Evolutionary conservation across 2,888 invertebrate genomes (phyloP).

Genomic region (Tenthredo livida): DNA sequence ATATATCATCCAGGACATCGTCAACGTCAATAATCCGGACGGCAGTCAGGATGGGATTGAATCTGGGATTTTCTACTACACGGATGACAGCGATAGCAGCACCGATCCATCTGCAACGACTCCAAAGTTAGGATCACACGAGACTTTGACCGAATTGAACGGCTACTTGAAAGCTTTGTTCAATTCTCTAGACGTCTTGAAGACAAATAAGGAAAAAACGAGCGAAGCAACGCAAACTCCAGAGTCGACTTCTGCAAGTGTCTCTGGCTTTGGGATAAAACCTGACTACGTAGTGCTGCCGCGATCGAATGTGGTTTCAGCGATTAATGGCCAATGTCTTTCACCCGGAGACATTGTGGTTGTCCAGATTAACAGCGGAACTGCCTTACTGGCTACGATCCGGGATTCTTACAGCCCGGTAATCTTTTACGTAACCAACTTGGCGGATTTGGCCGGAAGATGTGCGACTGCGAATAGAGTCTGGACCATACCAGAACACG

Average conservation of each 20-base stretch:
- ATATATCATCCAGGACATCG: not conserved
- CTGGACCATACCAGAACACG: not conserved
- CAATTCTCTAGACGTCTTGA: not conserved
- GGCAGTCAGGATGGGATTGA: slow-evolving; percentile 11
- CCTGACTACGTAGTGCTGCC: slow-evolving; percentile 56
- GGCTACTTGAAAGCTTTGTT: not conserved
- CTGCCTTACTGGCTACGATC: slow-evolving; percentile 56
- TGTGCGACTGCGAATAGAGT: not conserved
- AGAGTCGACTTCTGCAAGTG: not conserved
- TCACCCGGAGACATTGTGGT: slow-evolving; percentile 62
- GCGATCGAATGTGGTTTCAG: slow-evolving; percentile 55
- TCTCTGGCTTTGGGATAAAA: not conserved
- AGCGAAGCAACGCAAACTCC: not conserved
- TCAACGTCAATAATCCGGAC: not conserved
- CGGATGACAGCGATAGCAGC: not conserved
- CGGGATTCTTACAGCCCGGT: slow-evolving; percentile 9
- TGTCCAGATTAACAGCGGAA: slow-evolving; percentile 57
- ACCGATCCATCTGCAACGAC: not conserved
- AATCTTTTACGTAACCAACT: not conserved
- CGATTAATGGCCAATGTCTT: slow-evolving; percentile 56
- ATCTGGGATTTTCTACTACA: not conserved
- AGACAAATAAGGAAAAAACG: not conserved
- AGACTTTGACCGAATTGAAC: not conserved
- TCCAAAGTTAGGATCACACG: not conserved
- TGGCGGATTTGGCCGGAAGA: slow-evolving; percentile 1